phyloP scores from a whole-genome alignment of 2,888 invertebrate genomes.

The Eilema depressum region DNA sequence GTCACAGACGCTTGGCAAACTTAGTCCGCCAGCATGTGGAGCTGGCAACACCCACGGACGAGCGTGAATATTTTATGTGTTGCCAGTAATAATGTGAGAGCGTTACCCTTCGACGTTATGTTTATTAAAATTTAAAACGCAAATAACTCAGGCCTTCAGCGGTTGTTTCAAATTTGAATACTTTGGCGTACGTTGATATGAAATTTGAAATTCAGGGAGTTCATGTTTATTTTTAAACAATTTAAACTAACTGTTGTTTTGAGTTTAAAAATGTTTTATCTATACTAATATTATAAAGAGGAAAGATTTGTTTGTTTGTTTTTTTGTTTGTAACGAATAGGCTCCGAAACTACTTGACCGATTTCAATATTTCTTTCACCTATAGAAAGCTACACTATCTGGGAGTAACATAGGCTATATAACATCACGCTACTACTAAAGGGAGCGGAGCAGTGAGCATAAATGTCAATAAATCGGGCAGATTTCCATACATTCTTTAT shows the following conservation, averaged over 20 bases:
- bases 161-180: conserved; percentile 9
- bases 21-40: conserved; percentile 9
- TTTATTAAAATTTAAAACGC: conserved; percentile 23
- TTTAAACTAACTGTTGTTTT: neutral
- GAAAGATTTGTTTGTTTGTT: too few species aligned
- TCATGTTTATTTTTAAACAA: neutral
- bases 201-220: conserved; percentile 7
- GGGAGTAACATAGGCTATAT: too few species aligned
- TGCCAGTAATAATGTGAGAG: conserved; percentile 25
- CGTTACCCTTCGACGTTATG: conserved; percentile 20
- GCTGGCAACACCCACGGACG: conserved; percentile 28
- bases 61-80: conserved; percentile 44
- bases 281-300: too few species aligned
- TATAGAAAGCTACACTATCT: too few species aligned
- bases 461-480: too few species aligned
- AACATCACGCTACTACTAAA: too few species aligned
- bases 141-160: conserved; percentile 14
- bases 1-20: conserved; percentile 2
- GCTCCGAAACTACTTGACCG: too few species aligned
- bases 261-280: neutral
- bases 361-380: too few species aligned
- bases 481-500: too few species aligned
- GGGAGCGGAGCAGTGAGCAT: too few species aligned
- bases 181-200: neutral
- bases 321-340: too few species aligned